phyloP scores from a whole-genome alignment of 1,140 invertebrate species.

The Drosophila busckii region DNA sequence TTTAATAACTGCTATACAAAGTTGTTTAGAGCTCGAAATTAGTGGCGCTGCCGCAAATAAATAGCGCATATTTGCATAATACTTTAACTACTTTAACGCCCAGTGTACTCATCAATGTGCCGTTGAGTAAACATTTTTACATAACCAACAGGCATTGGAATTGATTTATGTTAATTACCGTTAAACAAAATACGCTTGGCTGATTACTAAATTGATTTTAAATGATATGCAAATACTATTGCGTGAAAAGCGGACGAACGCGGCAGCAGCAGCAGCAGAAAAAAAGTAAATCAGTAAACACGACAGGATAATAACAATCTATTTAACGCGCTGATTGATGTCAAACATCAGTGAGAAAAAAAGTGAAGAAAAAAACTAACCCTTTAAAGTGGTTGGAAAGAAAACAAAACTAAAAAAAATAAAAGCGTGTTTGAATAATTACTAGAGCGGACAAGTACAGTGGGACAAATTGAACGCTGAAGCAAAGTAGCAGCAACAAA shows the following conservation, averaged over 20 bases:
- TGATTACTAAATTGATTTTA: slow-evolving; percentile 71
- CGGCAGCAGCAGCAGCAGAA: background rate
- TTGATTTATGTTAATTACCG: slow-evolving; percentile 75
- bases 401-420: too few species aligned
- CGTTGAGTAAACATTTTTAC: slow-evolving; percentile 50
- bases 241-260: slow-evolving; percentile 25
- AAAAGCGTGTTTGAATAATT: too few species aligned
- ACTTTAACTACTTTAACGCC: too few species aligned
- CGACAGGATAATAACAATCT: slow-evolving; percentile 46
- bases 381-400: background rate
- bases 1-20: too few species aligned
- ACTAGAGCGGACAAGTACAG: too few species aligned
- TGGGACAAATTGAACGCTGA: too few species aligned
- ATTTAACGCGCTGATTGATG: slow-evolving; percentile 47
- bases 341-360: slow-evolving; percentile 25
- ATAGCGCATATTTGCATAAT: too few species aligned
- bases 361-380: background rate
- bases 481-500: too few species aligned
- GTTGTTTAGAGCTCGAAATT: too few species aligned
- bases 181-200: slow-evolving; percentile 60
- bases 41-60: too few species aligned
- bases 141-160: slow-evolving; percentile 45
- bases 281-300: slow-evolving; percentile 34
- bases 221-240: slow-evolving; percentile 64
- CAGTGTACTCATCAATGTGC: slow-evolving; percentile 44